Evolutionary conservation across 2,888 invertebrate genomes (phyloP).

Genomic region (Pristionchus japonicus): DNA sequence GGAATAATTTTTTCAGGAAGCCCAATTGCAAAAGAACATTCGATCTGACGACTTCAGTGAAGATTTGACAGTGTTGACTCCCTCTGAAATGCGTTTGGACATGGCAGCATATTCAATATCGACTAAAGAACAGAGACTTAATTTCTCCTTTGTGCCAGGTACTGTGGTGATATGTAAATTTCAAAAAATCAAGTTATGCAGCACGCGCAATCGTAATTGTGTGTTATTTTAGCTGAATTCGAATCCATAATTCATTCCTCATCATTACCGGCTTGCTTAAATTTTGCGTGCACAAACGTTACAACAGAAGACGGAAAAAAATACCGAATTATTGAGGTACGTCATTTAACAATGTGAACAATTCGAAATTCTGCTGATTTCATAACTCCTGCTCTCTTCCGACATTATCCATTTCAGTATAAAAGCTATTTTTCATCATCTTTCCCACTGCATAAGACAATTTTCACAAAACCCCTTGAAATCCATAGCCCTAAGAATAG

Average conservation of each 20-base stretch:
- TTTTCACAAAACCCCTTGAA: no score
- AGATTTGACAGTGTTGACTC: neutral
- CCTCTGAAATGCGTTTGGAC: constrained; percentile 28
- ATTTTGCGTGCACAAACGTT: neutral
- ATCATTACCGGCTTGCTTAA: neutral
- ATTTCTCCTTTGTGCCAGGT: constrained; percentile 40
- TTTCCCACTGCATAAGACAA: no score
- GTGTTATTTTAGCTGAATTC: neutral
- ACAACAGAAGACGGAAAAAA: neutral
- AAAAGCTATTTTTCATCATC: neutral
- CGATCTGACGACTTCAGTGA: neutral
- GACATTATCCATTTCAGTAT: neutral
- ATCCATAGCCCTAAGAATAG: no score
- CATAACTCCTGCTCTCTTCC: neutral
- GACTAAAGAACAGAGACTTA: neutral
- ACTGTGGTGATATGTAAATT: no score
- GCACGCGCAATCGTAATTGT: neutral
- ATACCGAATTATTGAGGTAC: constrained; percentile 1
- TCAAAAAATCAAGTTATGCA: neutral
- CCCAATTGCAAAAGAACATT: neutral
- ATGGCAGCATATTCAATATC: constrained; percentile 37
- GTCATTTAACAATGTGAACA: no score
- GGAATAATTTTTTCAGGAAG: neutral
- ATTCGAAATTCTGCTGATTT: no score
- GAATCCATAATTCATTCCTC: neutral